A percentile compares a stretch with the other conserved stretches of the same genome.
phyloP scores from a whole-genome alignment of 2,888 invertebrate species.

The Noctua janthe region DNA sequence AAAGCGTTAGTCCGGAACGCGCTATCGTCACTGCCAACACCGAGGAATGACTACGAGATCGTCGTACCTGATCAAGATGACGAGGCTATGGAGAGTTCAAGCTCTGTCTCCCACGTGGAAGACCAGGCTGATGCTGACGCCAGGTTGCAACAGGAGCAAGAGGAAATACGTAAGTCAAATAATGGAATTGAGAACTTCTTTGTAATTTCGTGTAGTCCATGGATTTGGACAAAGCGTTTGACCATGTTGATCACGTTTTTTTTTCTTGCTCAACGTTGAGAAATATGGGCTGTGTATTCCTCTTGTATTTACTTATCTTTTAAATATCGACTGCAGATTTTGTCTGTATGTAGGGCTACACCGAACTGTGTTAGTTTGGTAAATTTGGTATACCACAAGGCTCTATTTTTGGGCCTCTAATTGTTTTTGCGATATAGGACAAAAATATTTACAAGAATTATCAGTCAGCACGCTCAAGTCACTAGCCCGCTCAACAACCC shows the following conservation, averaged over 20 bases:
- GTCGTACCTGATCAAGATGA: conserved; percentile 97
- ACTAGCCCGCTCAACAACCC: no score
- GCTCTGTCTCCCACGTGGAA: conserved; percentile 88
- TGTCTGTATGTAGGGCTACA: no score
- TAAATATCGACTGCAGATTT: no score
- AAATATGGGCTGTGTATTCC: no score
- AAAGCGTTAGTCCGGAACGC: conserved; percentile 94
- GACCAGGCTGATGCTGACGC: conserved; percentile 97
- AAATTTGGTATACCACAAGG: no score
- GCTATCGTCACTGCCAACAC: conserved; percentile 95
- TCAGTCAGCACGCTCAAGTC: no score
- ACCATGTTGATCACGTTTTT: background rate
- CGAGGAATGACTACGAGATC: conserved; percentile 99
- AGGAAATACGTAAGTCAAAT: conserved; percentile 90
- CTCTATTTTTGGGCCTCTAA: no score
- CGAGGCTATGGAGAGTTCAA: conserved; percentile 72
- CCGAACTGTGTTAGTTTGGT: no score
- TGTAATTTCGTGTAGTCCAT: background rate
- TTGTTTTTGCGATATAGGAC: no score
- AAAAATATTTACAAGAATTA: no score
- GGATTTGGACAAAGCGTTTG: conserved; percentile 10
- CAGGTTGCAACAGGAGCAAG: conserved; percentile 92
- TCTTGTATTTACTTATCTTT: no score
- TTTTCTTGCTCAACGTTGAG: background rate
- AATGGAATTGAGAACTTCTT: background rate